phyloP scores from a whole-genome alignment of 2,113 vertebrate species.

The Otus sunia region DNA sequence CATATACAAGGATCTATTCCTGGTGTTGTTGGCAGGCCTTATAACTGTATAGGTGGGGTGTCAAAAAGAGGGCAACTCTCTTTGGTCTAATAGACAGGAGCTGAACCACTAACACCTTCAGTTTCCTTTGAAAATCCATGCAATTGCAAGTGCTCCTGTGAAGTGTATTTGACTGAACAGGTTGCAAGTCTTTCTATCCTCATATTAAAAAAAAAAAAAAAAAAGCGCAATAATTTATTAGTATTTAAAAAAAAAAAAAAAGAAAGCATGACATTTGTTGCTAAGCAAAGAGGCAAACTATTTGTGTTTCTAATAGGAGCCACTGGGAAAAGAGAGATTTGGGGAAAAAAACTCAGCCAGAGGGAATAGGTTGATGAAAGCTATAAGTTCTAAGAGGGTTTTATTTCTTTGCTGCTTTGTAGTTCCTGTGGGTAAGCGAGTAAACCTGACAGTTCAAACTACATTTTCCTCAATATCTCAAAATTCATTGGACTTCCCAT shows the following conservation, averaged over 20 bases:
- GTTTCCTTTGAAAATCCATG: not conserved
- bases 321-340: slow-evolving; percentile 22
- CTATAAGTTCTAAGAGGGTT: slow-evolving; percentile 4
- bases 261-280: not conserved
- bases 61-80: not conserved
- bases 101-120: not conserved
- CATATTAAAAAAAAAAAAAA: not conserved
- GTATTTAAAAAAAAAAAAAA: not conserved
- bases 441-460: slow-evolving; percentile 63
- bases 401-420: slow-evolving; percentile 57
- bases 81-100: not conserved
- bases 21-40: not conserved
- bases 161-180: not conserved
- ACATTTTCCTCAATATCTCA: slow-evolving; percentile 54
- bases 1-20: not conserved
- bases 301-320: slow-evolving; percentile 47
- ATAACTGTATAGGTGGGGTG: not conserved
- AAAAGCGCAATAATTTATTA: not conserved
- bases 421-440: slow-evolving; percentile 51
- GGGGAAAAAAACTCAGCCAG: not conserved
- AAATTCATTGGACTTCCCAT: slow-evolving; percentile 38
- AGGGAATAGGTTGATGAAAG: slow-evolving; percentile 51
- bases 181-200: not conserved
- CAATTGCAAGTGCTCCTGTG: not conserved
- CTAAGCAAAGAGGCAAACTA: slow-evolving; percentile 3